These are phyloP conservation scores for Bolinopsis microptera DNA, from an alignment of 37 sponge, comb jelly and placozoan species.

Conservation along the genomic window DNA sequence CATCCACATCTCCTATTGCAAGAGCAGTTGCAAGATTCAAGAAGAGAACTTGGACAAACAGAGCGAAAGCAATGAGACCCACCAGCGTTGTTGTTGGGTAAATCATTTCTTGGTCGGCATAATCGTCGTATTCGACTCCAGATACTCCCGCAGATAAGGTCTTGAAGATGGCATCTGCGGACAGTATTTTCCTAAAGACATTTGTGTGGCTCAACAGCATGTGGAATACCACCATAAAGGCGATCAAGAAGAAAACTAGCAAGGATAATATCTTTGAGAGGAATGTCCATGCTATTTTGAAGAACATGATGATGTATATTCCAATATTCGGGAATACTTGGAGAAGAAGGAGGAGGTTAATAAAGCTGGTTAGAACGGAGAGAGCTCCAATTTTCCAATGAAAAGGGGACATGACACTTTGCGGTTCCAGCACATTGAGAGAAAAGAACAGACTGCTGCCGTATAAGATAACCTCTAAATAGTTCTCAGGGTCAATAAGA, in stretches of 20 bases:
- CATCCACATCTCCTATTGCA: slow-evolving; percentile 26
- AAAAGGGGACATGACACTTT: neutral
- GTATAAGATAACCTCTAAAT: slow-evolving; percentile 25
- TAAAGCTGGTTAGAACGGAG: neutral
- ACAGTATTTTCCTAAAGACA: neutral
- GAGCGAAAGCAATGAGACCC: neutral
- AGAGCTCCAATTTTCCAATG: slow-evolving; percentile 1
- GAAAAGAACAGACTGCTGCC: neutral
- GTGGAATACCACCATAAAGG: neutral
- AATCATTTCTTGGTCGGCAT: neutral
- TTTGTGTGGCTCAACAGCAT: neutral
- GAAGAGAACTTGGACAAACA: slow-evolving; percentile 51
- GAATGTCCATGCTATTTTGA: slow-evolving; percentile 8
- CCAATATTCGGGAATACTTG: slow-evolving; percentile 28
- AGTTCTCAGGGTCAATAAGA: neutral
- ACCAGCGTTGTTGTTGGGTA: neutral
- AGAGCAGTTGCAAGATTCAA: slow-evolving; percentile 26
- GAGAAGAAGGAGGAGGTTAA: slow-evolving; percentile 1
- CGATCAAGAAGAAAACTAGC: slow-evolving; percentile 6
- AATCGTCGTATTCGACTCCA: slow-evolving; percentile 23
- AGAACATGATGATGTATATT: slow-evolving; percentile 42
- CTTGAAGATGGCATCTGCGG: neutral
- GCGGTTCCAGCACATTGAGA: neutral
- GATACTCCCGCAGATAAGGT: slow-evolving; percentile 15
- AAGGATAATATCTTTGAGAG: neutral